Percentiles rank a stretch among this genome's conserved stretches.
These are phyloP conservation scores for Aix galericulata DNA, from an alignment of 2,113 vertebrate species.

Conservation along the genomic window DNA sequence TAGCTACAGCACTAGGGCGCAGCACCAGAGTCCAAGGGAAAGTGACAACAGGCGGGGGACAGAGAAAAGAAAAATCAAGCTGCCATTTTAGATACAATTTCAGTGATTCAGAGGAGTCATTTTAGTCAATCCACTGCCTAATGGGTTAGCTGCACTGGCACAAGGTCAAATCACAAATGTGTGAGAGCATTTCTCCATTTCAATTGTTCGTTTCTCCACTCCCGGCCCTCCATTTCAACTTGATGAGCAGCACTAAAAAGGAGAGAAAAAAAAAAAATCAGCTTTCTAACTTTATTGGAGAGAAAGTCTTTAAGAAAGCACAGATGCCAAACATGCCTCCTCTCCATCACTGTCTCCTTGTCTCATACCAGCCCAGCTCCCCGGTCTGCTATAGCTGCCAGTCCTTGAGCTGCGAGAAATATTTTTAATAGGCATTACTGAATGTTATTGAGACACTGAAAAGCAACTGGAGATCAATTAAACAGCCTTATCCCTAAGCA, in stretches of 20 bases:
- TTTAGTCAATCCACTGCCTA: slow-evolving; percentile 10
- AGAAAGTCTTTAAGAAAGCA: slow-evolving; percentile 5
- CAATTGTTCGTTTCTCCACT: slow-evolving; percentile 10
- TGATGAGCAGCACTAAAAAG: background rate
- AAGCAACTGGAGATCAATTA: slow-evolving; percentile 2
- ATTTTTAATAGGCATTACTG: background rate
- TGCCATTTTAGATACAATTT: slow-evolving; percentile 2
- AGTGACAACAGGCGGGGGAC: background rate
- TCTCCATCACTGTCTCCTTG: background rate
- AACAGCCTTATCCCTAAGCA: background rate
- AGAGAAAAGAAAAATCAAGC: slow-evolving; percentile 15
- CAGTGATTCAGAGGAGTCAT: background rate
- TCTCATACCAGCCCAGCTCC: background rate
- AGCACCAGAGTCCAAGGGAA: background rate
- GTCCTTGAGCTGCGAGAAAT: background rate
- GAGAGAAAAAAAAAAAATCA: background rate
- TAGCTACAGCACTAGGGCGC: background rate
- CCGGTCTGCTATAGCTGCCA: background rate
- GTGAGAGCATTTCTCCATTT: background rate
- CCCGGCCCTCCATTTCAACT: background rate
- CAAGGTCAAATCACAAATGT: slow-evolving; percentile 10
- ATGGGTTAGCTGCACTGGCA: background rate
- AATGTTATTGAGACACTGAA: background rate
- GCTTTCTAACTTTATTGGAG: background rate
- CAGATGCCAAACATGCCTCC: background rate